Evolutionary conservation across 2,113 vertebrate genomes (phyloP), one percentile per base, ranked within the genome.

Genomic region (Zosterops japonicus): DNA sequence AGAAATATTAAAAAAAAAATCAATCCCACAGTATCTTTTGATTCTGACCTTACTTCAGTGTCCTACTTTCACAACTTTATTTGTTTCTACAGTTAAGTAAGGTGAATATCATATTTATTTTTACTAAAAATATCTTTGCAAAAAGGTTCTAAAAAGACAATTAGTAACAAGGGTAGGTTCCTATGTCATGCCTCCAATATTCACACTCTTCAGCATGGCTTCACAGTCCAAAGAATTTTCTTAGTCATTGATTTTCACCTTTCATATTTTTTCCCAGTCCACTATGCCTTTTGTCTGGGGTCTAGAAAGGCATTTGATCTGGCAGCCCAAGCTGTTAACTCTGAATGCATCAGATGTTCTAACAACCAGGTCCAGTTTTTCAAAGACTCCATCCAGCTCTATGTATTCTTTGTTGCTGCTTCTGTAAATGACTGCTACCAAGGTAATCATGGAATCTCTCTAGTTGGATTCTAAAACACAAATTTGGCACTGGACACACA

Each of bases 231-330:
- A 64, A 84, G 5, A 17, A 46, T 47, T 64, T 72, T 72, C 35
- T 64, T 39, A 23, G 14, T 36, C 5, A 27, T 17, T 69, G 35
- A 52, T 55, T 87, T 81, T 87, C 61, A 13, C 2, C 9, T 81
- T 87, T 60, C 5, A 35, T 16, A 49, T 33, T 55, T 71, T 61
- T 77, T 7, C 16, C 33, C 12, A 25, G 1, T 64, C 5, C 12
- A 22, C 23, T 59, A 11, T 55, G 28, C 5, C n/a, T 82, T 91
- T 88, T 41, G 12, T n/a, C 29, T 64, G 28, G 14, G 41, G 13
- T 28, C 9, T 52, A 33, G 36, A 36, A 65, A 88, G 5, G 0
- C 3, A 5, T 83, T 79, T 47, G 1, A 0, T 25, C 22, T 76
- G 33, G 8, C 63, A 28, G 6, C 25, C 29, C 31, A 64, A 13